Base-by-base conservation (phyloP, 2,113 vertebrate species). In the Microtus oregoni region DNA sequence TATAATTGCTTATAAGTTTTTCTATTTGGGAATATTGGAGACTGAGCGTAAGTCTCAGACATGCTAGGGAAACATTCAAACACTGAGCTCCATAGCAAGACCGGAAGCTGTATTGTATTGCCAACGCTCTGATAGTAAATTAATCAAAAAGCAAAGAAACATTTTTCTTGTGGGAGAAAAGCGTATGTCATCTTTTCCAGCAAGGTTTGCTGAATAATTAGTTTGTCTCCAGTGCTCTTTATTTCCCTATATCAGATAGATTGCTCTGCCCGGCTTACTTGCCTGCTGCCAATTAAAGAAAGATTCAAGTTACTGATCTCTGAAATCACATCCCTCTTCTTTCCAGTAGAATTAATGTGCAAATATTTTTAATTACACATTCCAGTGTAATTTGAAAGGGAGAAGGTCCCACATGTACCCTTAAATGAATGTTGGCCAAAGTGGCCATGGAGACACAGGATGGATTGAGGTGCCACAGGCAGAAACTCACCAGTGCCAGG, bases 321-420 rank as follows among this genome's bases (percentile, higher is more conserved):
- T 44, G 86, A 89, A 92, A 97, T 89, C 47, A 35, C n/a, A 88
- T 73, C 35, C 28, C 3, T 97, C 91, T 22, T 85, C 61, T 91
- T 77, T 13, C 24, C 15, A 73, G 1, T 61, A 41, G 75, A 79
- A 94, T 87, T 72, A 94, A 90, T 50, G 86, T 87, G 86, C 85
- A 96, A 65, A 93, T 95, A 93, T 98, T 97, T 47, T 68, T 72
- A 89, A 92, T 97, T 86, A 97, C 96, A 97, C 65, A 68, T 87
- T 96, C 97, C 94, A 95, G 44, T 86, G 82, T 86, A 79, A 85
- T 96, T 97, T 96, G 96, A n/a, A 97, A 97, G 55, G 77, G 93
- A 77, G 77, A 96, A 96, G 55, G 82, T 93, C 96, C 90, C 83
- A 92, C 94, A 88, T 77, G 63, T 70, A 72, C 32, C 30, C 92